Conservation (phyloP, 2,113 vertebrate species). For the Megatriorchis doriae region DNA sequence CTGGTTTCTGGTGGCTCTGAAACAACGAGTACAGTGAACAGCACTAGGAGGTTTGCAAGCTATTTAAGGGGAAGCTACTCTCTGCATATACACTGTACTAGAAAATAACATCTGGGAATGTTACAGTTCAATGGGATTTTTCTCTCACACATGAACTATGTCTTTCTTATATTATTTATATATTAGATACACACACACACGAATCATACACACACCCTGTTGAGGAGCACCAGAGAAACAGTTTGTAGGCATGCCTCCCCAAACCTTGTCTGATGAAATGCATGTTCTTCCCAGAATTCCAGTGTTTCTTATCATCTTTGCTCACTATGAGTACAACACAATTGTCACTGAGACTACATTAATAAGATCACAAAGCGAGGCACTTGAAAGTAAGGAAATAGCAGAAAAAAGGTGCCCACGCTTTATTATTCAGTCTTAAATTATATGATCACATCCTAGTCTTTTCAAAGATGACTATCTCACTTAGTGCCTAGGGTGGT, state of each 20-base stretch:
- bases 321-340: background rate
- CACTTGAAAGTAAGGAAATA: background rate
- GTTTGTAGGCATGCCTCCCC: background rate
- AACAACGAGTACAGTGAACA: background rate
- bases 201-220: background rate
- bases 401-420: background rate
- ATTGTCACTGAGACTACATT: background rate
- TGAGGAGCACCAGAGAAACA: background rate
- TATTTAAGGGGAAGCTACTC: background rate
- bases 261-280: background rate
- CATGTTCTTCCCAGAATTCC: background rate
- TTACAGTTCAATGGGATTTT: background rate
- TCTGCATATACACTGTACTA: background rate
- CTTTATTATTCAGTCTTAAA: background rate
- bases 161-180: background rate
- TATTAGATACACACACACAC: background rate
- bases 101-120: slow-evolving; percentile 16
- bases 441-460: background rate
- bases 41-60: background rate
- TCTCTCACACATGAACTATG: background rate
- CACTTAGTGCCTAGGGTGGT: background rate
- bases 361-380: background rate
- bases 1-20: slow-evolving; percentile 18
- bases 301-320: background rate
- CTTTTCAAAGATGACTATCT: background rate